phyloP scores from a whole-genome alignment of 2,113 vertebrate species.

The Gymnarchus niloticus region DNA sequence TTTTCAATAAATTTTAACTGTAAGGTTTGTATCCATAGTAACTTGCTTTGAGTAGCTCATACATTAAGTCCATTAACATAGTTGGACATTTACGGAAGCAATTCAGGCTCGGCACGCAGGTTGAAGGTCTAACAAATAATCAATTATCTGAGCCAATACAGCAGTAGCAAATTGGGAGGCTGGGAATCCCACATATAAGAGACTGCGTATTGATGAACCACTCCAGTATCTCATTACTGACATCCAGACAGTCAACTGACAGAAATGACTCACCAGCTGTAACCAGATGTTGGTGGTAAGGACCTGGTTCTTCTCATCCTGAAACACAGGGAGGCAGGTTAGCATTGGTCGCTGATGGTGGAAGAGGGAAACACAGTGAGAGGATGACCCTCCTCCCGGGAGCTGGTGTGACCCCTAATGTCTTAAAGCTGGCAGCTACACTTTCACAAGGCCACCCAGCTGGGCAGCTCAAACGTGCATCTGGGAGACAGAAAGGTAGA shows the following conservation, averaged over 20 bases:
- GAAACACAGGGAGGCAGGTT: conserved; percentile 30
- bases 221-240: background rate
- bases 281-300: conserved; percentile 90
- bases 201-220: background rate
- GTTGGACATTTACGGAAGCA: background rate
- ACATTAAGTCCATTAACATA: background rate
- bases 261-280: conserved; percentile 70
- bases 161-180: no score
- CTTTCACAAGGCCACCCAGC: no score
- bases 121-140: background rate
- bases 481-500: background rate
- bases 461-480: no score
- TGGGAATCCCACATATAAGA: background rate
- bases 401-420: no score
- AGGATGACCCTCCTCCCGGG: background rate
- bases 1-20: no score
- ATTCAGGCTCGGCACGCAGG: background rate
- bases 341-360: background rate
- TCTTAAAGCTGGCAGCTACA: no score
- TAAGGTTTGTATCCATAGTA: background rate
- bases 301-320: conserved; percentile 94
- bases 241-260: background rate
- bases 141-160: background rate
- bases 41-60: background rate
- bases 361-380: background rate